Conservation (phyloP, 1,140 invertebrate species). For the Drosophila mojavensis region DNA sequence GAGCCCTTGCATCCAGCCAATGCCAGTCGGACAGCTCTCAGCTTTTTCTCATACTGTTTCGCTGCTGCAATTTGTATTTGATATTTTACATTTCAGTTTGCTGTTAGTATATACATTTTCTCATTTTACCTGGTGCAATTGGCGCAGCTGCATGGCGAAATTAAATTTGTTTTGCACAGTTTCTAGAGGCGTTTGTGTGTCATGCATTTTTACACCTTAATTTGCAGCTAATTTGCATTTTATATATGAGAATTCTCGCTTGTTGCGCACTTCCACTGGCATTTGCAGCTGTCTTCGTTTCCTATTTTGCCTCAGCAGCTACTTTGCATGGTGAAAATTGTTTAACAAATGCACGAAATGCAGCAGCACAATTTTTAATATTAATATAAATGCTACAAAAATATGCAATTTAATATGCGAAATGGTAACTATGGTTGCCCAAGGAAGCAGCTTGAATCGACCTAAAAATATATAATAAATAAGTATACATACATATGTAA, state of each 20-base stretch:
- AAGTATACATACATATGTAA: too few relatives aligned
- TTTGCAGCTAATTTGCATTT: constrained; percentile 79
- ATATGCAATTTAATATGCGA: neutral
- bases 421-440: neutral
- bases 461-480: too few relatives aligned
- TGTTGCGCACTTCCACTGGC: constrained; percentile 71
- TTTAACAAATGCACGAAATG: constrained; percentile 13
- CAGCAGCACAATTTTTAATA: neutral
- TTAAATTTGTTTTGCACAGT: constrained; percentile 76
- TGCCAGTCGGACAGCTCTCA: neutral
- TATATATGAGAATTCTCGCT: constrained; percentile 65
- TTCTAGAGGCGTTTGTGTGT: constrained; percentile 76
- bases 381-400: neutral
- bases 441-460: too few relatives aligned
- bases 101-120: constrained; percentile 22
- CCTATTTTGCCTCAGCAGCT: neutral
- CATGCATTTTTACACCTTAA: constrained; percentile 82
- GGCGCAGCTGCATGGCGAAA: constrained; percentile 53
- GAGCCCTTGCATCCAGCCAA: neutral
- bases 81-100: constrained; percentile 21
- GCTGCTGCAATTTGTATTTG: constrained; percentile 11
- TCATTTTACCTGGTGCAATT: constrained; percentile 47
- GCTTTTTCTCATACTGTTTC: constrained; percentile 6
- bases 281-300: constrained; percentile 35
- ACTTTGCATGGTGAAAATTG: constrained; percentile 19